A percentile compares a stretch with the other conserved stretches of the same genome.
Evolutionary conservation across 2,888 invertebrate genomes (phyloP).

Genomic region (Pollenia angustigena): DNA sequence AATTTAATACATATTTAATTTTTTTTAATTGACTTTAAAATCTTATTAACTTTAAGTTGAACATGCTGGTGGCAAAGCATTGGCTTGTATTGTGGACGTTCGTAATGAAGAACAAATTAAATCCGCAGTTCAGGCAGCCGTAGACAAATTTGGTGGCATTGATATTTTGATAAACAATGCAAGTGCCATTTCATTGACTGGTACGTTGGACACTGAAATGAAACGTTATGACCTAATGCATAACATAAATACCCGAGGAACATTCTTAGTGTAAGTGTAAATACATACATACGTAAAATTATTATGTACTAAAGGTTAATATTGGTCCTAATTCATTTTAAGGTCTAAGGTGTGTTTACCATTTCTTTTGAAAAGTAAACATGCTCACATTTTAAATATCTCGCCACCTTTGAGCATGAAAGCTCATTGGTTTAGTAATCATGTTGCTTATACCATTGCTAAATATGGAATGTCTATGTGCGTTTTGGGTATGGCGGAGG

Average conservation of each 20-base stretch:
- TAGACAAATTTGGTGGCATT: conserved; percentile 94
- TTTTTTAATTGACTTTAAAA: not conserved
- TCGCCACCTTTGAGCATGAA: conserved; percentile 97
- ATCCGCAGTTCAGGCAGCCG: conserved; percentile 88
- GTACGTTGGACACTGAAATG: conserved; percentile 94
- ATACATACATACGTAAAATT: not conserved
- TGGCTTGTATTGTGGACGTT: conserved; percentile 93
- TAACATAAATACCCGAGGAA: conserved; percentile 96
- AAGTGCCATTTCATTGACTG: conserved; percentile 94
- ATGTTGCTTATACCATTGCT: conserved; percentile 98
- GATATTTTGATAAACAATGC: conserved; percentile 98
- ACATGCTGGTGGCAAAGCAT: conserved; percentile 90
- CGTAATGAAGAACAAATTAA: conserved; percentile 89
- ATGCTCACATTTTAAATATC: conserved; percentile 97
- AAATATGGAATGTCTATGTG: conserved; percentile 99
- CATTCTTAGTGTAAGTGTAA: conserved; percentile 93
- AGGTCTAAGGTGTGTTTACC: conserved; percentile 96
- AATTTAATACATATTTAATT: conserved; percentile 42
- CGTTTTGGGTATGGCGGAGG: conserved; percentile 98
- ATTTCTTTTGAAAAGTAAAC: conserved; percentile 91
- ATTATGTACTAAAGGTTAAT: not conserved
- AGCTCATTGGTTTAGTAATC: conserved; percentile 93
- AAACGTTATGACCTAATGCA: conserved; percentile 99
- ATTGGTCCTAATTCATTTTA: conserved; percentile 42
- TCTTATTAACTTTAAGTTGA: conserved; percentile 86